Conservation (phyloP, 2,888 invertebrate species). For the Scaptomyza polygonia region DNA sequence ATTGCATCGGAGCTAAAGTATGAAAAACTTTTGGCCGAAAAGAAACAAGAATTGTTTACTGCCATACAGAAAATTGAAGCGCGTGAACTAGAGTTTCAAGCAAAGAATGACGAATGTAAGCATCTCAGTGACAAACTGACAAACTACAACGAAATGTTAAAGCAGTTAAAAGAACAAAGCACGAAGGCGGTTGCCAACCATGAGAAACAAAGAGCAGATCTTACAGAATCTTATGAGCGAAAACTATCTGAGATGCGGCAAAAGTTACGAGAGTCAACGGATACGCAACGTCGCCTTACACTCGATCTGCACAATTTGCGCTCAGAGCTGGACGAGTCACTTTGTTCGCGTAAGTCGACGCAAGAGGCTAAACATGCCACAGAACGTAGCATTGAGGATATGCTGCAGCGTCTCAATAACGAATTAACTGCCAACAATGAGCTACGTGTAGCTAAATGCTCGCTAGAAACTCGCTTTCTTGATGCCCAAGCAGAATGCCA, state of each 20-base stretch:
- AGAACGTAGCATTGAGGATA: constrained; percentile 81
- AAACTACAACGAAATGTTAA: constrained; percentile 83
- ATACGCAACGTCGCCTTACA: constrained; percentile 83
- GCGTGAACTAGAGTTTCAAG: constrained; percentile 84
- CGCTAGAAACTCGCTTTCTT: constrained; percentile 71
- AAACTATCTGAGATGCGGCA: constrained; percentile 84
- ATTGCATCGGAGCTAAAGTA: constrained; percentile 85
- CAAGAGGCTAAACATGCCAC: constrained; percentile 81
- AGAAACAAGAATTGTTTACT: constrained; percentile 82
- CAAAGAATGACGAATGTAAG: constrained; percentile 81
- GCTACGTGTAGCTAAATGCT: constrained; percentile 74
- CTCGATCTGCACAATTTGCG: constrained; percentile 81
- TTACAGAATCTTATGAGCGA: constrained; percentile 84
- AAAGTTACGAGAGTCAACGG: constrained; percentile 84
- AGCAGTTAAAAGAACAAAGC: constrained; percentile 82
- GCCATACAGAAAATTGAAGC: constrained; percentile 84
- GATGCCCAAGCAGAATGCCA: constrained; percentile 70
- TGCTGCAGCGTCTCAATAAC: constrained; percentile 79
- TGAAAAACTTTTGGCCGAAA: constrained; percentile 85
- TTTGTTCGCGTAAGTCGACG: constrained; percentile 76
- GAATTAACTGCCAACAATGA: constrained; percentile 82
- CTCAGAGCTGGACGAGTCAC: constrained; percentile 81
- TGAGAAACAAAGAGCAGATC: constrained; percentile 82
- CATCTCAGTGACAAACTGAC: constrained; percentile 82
- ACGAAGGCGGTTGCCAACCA: constrained; percentile 76